Evolutionary conservation across 2,113 vertebrate species (phyloP).

Genomic region (Vidua macroura): DNA sequence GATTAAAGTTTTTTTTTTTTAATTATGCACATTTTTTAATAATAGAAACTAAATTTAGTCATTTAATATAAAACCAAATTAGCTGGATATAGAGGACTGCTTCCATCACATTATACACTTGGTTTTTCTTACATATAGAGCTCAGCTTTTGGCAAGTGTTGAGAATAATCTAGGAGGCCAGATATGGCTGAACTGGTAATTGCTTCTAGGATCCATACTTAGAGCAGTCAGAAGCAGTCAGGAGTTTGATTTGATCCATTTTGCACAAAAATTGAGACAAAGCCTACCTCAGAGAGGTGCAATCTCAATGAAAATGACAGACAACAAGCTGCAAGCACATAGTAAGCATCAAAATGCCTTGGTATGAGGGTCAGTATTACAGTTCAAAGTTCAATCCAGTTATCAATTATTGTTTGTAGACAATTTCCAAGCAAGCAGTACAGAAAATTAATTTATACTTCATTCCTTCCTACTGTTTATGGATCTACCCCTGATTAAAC

Average conservation of each 20-base stretch:
- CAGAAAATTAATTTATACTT: neutral
- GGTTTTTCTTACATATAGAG: neutral
- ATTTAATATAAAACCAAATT: neutral
- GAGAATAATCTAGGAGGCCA: neutral
- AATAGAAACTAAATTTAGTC: neutral
- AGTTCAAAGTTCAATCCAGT: neutral
- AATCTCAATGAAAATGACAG: neutral
- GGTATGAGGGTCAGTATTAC: neutral
- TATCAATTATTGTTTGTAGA: neutral
- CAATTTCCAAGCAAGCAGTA: neutral
- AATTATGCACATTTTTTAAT: neutral
- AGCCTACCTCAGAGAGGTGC: neutral
- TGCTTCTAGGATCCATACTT: neutral
- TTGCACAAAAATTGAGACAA: neutral
- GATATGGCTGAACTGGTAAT: neutral
- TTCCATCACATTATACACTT: neutral
- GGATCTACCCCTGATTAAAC: neutral
- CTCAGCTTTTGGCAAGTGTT: neutral
- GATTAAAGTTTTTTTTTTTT: neutral
- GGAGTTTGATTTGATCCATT: neutral
- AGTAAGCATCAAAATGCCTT: neutral
- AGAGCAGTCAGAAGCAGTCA: neutral
- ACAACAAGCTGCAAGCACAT: neutral
- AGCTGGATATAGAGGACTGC: neutral
- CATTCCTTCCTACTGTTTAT: neutral